phyloP scores from a whole-genome alignment of 2,888 invertebrate genomes.

The Xanthorhoe spadicearia region DNA sequence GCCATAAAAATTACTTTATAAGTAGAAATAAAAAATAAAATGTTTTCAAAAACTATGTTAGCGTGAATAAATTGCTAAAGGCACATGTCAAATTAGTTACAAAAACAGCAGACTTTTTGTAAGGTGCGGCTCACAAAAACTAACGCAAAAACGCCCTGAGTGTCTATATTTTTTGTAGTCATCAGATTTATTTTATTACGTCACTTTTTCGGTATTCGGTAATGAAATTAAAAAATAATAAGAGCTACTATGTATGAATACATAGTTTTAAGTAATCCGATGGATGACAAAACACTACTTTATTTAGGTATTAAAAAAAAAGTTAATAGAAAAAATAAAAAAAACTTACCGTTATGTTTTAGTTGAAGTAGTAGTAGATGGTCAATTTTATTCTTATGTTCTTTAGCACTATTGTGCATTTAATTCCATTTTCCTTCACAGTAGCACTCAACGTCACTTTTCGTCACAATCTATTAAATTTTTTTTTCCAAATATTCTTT shows the following conservation, averaged over 20 bases:
- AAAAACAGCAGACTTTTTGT: conserved; percentile 34
- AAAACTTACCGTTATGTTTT: conserved; percentile 24
- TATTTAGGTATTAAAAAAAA: too few species aligned
- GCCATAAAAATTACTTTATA: too few species aligned
- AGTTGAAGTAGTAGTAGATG: neutral
- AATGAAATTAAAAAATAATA: neutral
- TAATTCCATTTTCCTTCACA: conserved; percentile 32
- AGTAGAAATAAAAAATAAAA: neutral
- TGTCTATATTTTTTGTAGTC: conserved; percentile 21
- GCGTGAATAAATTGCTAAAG: conserved; percentile 9
- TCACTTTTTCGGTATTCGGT: conserved; percentile 12
- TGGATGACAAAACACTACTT: conserved; percentile 10
- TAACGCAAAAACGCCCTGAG: conserved; percentile 28
- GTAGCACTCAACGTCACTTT: conserved; percentile 29
- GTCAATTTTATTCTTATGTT: conserved; percentile 10
- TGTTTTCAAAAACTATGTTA: conserved; percentile 5
- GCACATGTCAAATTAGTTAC: conserved; percentile 36
- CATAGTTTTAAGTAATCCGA: neutral
- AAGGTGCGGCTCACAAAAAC: conserved; percentile 35
- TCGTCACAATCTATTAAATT: conserved; percentile 4
- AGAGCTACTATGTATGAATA: too few species aligned
- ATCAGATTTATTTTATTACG: conserved; percentile 17
- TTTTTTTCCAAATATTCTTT: conserved; percentile 6
- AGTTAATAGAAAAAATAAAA: neutral
- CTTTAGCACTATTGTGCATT: conserved; percentile 26